Evolutionary conservation across 53 echinoderm and acorn worm species (phyloP), one percentile per base, ranked within the genome.

Genomic region (Astropecten irregularis): DNA sequence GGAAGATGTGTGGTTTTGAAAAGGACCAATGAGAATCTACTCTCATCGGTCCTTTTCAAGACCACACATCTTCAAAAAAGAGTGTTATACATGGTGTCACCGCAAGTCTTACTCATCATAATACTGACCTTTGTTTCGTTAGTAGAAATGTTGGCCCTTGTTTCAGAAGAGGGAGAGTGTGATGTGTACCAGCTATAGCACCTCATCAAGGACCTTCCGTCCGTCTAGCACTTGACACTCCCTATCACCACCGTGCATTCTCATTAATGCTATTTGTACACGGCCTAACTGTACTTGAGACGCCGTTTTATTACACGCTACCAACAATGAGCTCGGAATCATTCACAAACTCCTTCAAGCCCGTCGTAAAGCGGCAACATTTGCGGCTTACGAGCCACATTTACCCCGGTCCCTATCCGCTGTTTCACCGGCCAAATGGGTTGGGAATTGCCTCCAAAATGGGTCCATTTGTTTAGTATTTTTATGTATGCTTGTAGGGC

Each of bases 341-440:
- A 22, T 68, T 71, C 51, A 32, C 33, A 2, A 53, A 52, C 33
- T 53, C 53, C n/a, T 36, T 5, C 49, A 29, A 26, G 20, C 52
- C 71, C 34, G 71, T 71, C 71, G 71, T 71, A 51, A 71, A 71
- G 52, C 19, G 51, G 22, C 51, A 50, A 71, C 71, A 71, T 71
- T 71, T 71, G 71, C 50, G 71, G 71, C 71, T 71, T 71, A 71
- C 18, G 32, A 20, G 49, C 33, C 48, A 71, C 71, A 71, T 71
- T 71, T 71, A 50, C n/a, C 11, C 50, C 71, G 71, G 32, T 52
- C 52, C 16, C 21, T 32, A 71, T 33, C 71, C 71, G 53, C 36
- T 21, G 21, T 53, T 52, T 58, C 32, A 50, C 33, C 31, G 32
- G 18, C 71, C 71, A 71, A 71, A 71, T 71, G 71, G 52, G 52